Evolutionary conservation across 2,888 invertebrate genomes (phyloP), one percentile per base, ranked within the genome.

Genomic region (Dolichomitus sp.): DNA sequence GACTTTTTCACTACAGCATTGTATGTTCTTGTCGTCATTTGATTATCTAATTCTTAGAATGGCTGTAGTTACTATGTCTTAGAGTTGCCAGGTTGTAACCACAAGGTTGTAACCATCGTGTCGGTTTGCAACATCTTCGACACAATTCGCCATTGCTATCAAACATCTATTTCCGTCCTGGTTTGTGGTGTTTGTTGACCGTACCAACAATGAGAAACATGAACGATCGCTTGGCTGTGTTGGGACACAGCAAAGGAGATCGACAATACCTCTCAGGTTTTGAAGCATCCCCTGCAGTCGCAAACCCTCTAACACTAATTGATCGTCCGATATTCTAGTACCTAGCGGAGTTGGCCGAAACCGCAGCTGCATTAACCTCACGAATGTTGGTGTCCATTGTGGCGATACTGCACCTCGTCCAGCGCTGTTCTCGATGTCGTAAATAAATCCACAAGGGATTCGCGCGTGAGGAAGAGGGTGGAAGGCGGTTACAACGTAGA

Each of bases 391-490:
- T 68, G 12, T 37, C 45, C 45, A 33, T 14, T 74, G 80, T 74
- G 59, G 42, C 42, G 48, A 40, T 52, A 57, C 66, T 70, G 52
- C 66, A 70, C 65, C 42, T 33, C 59, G 33, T 63, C 61, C 66
- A 14, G 12, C 33, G 73, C 73, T 77, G 57, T 73, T 74, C 61
- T 33, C 27, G 59, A 77, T 59, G 52, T 75, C 79, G 70, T 78
- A 85, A 85, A 87, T 87, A 87, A 85, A 88, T 87, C 84, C 85
- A 78, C 76, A 42, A 77, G 80, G 76, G 73, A 76, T 27, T 42
- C 37, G 17, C 27, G 30, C 69, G 52, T 68, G 57, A 30, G 52
- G 52, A 54, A 68, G 66, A 66, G 40, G 45, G 42, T 30, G 52
- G 42, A 42, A 42, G 14, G 27, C 27, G 27, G 17, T 72, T 54